These are phyloP conservation scores for Linnaemya tessellans DNA, from an alignment of 2,888 invertebrate genomes.

Conservation along the genomic window DNA sequence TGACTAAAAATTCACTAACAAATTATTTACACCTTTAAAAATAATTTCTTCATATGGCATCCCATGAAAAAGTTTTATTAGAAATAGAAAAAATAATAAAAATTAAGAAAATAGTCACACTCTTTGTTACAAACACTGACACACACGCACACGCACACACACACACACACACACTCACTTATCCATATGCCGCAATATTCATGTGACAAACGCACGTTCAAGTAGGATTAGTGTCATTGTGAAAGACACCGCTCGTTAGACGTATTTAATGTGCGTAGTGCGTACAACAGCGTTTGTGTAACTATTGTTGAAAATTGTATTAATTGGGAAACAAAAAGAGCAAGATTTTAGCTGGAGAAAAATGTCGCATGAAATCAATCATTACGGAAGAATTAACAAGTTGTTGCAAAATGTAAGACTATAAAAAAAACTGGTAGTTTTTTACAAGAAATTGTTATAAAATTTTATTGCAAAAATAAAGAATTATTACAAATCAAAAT, in stretches of 20 bases:
- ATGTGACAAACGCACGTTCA: constrained; percentile 65
- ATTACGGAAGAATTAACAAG: not conserved
- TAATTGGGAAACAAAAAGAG: constrained; percentile 52
- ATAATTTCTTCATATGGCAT: not conserved
- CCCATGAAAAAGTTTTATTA: not conserved
- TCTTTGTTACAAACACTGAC: not conserved
- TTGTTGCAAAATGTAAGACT: constrained; percentile 15
- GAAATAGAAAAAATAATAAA: not conserved
- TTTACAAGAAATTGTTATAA: too few relatives aligned
- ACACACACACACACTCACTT: too few relatives aligned
- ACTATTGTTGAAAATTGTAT: constrained; percentile 22
- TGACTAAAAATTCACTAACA: too few relatives aligned
- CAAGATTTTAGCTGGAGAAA: not conserved
- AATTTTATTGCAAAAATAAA: too few relatives aligned
- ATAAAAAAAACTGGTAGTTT: too few relatives aligned
- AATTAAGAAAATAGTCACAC: constrained; percentile 1
- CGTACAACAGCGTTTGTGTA: constrained; percentile 25
- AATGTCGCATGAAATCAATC: not conserved
- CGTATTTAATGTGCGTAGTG: not conserved
- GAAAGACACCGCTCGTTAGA: constrained; percentile 9
- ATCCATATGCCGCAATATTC: constrained; percentile 5
- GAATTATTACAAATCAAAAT: too few relatives aligned
- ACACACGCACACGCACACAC: not conserved
- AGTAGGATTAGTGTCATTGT: constrained; percentile 66
- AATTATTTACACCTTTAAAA: not conserved